Evolutionary conservation across 2,113 vertebrate species (phyloP).

Genomic region (Phoxinus phoxinus): DNA sequence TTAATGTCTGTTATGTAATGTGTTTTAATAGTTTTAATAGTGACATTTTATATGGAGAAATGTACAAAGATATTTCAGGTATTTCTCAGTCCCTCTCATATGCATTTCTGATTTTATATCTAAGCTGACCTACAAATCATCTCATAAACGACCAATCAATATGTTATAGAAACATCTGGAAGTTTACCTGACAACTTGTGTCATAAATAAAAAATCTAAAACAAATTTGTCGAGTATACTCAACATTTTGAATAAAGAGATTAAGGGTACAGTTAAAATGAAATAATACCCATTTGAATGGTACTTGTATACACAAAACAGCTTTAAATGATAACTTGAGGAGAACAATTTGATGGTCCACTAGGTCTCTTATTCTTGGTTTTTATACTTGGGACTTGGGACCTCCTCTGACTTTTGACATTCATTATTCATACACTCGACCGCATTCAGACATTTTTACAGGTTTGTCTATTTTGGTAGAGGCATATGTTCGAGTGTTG

Average conservation of each 20-base stretch:
- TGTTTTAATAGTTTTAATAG: no score
- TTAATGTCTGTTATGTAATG: no score
- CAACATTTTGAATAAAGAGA: background rate
- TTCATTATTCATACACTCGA: conserved; percentile 16
- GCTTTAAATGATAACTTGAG: background rate
- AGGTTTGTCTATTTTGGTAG: conserved; percentile 25
- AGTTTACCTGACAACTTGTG: no score
- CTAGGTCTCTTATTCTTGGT: background rate
- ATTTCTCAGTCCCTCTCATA: no score
- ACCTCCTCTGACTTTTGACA: conserved; percentile 8
- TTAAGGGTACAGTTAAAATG: background rate
- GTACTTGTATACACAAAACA: background rate
- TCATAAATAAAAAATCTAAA: no score
- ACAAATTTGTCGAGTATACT: no score
- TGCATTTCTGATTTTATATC: no score
- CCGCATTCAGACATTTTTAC: conserved; percentile 2
- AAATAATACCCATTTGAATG: background rate
- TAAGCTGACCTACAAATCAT: no score
- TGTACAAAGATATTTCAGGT: no score
- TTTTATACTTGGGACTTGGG: conserved; percentile 9
- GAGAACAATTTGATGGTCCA: background rate
- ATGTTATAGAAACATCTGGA: no score
- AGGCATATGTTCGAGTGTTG: conserved; percentile 13
- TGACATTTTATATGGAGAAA: no score
- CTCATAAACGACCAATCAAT: no score